These are phyloP conservation scores for Tiliqua scincoides DNA, from an alignment of 2,113 vertebrate genomes.

Conservation along the genomic window DNA sequence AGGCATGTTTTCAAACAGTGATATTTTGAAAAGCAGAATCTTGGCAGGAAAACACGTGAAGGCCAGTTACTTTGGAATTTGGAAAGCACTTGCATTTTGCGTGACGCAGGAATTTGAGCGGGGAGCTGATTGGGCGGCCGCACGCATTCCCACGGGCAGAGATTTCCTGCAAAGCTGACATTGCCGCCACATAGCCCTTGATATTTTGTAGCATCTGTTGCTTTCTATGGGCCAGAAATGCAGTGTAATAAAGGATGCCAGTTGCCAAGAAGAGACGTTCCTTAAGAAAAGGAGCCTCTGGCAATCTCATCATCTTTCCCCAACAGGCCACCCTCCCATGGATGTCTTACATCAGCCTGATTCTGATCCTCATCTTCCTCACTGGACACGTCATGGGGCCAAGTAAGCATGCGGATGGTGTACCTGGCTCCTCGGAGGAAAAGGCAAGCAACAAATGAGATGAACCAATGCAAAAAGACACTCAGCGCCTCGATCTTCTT, in stretches of 20 bases:
- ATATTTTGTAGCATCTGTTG: neutral
- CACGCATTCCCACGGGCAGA: neutral
- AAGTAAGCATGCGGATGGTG: conserved; percentile 77
- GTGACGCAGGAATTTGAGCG: neutral
- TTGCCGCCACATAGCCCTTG: too few relatives aligned
- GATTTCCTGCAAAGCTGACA: too few relatives aligned
- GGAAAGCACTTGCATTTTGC: neutral
- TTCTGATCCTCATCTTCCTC: conserved; percentile 86
- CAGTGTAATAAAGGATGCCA: neutral
- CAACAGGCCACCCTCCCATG: conserved; percentile 70
- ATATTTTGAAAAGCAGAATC: too few relatives aligned
- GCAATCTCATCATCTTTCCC: neutral
- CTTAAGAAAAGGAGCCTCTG: neutral
- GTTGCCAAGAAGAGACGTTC: too few relatives aligned
- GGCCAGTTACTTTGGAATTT: too few relatives aligned
- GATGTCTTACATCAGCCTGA: conserved; percentile 91
- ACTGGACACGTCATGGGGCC: conserved; percentile 88
- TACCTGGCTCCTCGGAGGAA: neutral
- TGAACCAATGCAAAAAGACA: neutral
- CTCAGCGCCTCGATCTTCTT: neutral
- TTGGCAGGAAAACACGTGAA: too few relatives aligned
- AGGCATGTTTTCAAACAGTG: too few relatives aligned
- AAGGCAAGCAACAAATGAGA: neutral
- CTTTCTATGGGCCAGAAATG: neutral
- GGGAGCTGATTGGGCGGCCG: neutral